Base-by-base conservation (phyloP, 1,140 invertebrate species). In the Drosophila cardini region DNA sequence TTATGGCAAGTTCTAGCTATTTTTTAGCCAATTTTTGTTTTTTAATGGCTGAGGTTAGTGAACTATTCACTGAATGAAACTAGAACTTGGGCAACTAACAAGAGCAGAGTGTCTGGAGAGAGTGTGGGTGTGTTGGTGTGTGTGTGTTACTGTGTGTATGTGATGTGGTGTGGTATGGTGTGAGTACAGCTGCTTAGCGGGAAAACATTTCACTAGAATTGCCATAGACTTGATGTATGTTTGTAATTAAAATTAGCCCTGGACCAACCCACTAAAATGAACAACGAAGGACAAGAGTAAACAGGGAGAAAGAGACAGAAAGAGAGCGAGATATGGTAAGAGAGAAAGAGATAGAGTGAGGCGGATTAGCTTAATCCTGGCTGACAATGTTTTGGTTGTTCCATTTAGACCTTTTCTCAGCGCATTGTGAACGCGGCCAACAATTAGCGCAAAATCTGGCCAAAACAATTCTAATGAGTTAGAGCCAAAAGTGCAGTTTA, bases 331-430 rank as follows among this genome's bases (percentile, higher is more conserved):
- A 36, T 32, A 36, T 5, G 4, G 32, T 2, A 4, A 8, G 2
- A 15, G 7, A 4, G 50, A 15, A 7, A 9, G 15, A 38, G 34
- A 15, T 5, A 36, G 13, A n/a, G n/a, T n/a, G n/a, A 53, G 63
- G 40, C 69, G 81, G 81, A 85, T 85, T 80, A 80, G 81, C 43
- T 18, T 83, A 85, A 85, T 85, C 81, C 81, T 18, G 34, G 34
- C n/a, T 34, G 18, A 48, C 42, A 46, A 34, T 7, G 32, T 57
- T 55, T 40, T 34, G 68, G 43, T 56, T 79, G 81, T 85, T 72
- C 77, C 73, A 84, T 83, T 83, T 70, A 76, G 72, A 56, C 30
- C 18, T 45, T 68, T 64, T 53, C 63, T 15, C 53, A 78, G 56
- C 13, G 64, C 13, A 40, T 75, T 76, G 57, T 68, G 38, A 6